Base-by-base conservation (phyloP, 1,140 invertebrate species). In the Musca vetustissima region DNA sequence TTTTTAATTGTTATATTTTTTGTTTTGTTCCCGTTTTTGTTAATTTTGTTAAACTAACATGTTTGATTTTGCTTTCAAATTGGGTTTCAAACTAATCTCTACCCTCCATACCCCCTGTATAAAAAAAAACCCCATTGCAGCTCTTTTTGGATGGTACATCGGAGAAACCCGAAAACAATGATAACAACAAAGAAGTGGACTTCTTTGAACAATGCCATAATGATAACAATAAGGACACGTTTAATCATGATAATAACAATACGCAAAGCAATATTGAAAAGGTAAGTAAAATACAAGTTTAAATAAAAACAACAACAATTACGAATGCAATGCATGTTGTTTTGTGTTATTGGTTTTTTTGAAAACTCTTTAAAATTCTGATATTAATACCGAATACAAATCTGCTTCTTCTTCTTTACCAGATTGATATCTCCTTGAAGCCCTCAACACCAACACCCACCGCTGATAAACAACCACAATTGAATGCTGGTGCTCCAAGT, bases 171-270 rank as follows among this genome's bases (percentile, higher is more conserved):
- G 78, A 79, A 49, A 79, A 75, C 17, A 80, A 76, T 65, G 81
- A 83, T 36, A 53, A 47, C 2, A 52, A 43, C 52, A 55, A 65
- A 4, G 74, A 89, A 74, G 92, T 94, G 77, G 93, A 96, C 80
- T 96, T 96, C 81, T 96, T 96, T 81, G 88, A 89, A 70, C 91
- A 92, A 74, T 90, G 90, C 73, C 59, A 25, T 55, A 70, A 64
- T 55, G 69, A 68, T 50, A 67, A 70, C n/a, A 67, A 70, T 65
- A 70, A 67, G 25, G 59, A 70, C 52, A 8, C 59, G 9, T 52
- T 64, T 43, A 55, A 64, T 28, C 36, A 67, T 4, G 67, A 70
- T 49, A 71, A 69, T 43, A 69, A 71, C 24, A 67, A 43, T 52
- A 69, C 66, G 22, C 15, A 4, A 22, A 50, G 36, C 24, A 49